A percentile compares a stretch with the other conserved stretches of the same genome.
Conservation (phyloP, 92 coral and sea anemone species). For the Montipora capitata region DNA sequence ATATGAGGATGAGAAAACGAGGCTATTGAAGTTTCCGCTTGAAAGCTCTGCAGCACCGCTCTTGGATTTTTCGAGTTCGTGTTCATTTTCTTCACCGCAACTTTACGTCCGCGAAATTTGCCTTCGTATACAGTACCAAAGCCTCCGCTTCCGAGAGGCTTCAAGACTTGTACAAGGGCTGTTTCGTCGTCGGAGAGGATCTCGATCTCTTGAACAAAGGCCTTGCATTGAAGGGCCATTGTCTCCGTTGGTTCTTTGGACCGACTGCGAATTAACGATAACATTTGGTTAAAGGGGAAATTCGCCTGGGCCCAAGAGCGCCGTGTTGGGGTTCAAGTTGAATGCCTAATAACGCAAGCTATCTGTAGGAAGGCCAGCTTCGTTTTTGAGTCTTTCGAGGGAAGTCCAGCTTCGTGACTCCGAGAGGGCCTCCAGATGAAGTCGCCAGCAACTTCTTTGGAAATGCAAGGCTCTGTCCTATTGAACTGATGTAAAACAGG, state of each 20-base stretch:
- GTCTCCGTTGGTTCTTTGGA: conserved; percentile 66
- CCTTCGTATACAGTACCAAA: conserved; percentile 96
- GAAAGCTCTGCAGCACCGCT: conserved; percentile 95
- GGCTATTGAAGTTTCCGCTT: conserved; percentile 92
- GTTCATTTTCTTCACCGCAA: conserved; percentile 92
- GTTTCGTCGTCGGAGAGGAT: conserved; percentile 88
- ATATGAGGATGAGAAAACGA: conserved; percentile 94
- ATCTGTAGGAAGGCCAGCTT: conserved; percentile 64
- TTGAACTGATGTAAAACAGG: conserved; percentile 80
- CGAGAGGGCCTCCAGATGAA: conserved; percentile 67
- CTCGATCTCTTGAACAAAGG: conserved; percentile 90
- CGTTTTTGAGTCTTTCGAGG: conserved; percentile 27
- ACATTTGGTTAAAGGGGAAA: conserved; percentile 67
- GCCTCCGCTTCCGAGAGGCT: conserved; percentile 95
- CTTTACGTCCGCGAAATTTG: conserved; percentile 81
- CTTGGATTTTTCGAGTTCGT: conserved; percentile 93
- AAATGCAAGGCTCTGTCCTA: conserved; percentile 72
- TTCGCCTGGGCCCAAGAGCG: conserved; percentile 69
- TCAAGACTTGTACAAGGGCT: conserved; percentile 83
- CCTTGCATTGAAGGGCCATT: conserved; percentile 75
- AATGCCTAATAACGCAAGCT: neutral
- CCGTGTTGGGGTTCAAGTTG: neutral
- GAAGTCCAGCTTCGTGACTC: conserved; percentile 90
- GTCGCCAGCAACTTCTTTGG: conserved; percentile 96
- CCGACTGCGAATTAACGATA: conserved; percentile 79